These are phyloP conservation scores for Julus scanicus DNA, from an alignment of 2,888 invertebrate genomes.

Conservation along the genomic window DNA sequence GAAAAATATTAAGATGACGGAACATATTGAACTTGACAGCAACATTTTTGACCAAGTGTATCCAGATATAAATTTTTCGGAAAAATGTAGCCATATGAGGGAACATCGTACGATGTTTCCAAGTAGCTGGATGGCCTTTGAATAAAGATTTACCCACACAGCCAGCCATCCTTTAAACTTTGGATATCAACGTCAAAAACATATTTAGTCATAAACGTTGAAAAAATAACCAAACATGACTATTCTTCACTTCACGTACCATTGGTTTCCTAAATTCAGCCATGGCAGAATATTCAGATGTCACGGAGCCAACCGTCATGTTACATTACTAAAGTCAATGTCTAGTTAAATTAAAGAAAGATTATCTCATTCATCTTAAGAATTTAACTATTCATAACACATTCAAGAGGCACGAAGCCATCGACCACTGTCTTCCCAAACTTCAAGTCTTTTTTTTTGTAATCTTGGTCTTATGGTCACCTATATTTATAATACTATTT, in stretches of 20 bases:
- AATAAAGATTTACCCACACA: too few relatives aligned
- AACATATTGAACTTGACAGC: too few relatives aligned
- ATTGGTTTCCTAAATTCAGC: background rate
- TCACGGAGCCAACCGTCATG: background rate
- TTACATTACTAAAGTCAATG: background rate
- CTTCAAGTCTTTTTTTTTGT: background rate
- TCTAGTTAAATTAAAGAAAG: background rate
- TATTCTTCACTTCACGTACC: background rate
- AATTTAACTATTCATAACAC: background rate
- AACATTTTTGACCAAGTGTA: too few relatives aligned
- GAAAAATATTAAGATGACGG: too few relatives aligned
- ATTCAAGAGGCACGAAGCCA: background rate
- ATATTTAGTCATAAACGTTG: background rate
- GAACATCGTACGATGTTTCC: too few relatives aligned
- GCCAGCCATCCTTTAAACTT: too few relatives aligned
- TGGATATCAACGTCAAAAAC: background rate
- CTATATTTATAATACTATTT: too few relatives aligned
- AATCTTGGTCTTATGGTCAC: background rate
- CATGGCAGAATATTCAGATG: background rate
- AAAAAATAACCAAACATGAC: background rate
- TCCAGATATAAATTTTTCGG: too few relatives aligned
- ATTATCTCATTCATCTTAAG: background rate
- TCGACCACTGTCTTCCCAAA: background rate
- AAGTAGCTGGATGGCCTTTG: too few relatives aligned
- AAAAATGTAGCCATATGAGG: too few relatives aligned